Percentiles rank a stretch among this genome's conserved stretches.
phyloP scores from a whole-genome alignment of 2,113 vertebrate species.

The Podarcis cretensis region DNA sequence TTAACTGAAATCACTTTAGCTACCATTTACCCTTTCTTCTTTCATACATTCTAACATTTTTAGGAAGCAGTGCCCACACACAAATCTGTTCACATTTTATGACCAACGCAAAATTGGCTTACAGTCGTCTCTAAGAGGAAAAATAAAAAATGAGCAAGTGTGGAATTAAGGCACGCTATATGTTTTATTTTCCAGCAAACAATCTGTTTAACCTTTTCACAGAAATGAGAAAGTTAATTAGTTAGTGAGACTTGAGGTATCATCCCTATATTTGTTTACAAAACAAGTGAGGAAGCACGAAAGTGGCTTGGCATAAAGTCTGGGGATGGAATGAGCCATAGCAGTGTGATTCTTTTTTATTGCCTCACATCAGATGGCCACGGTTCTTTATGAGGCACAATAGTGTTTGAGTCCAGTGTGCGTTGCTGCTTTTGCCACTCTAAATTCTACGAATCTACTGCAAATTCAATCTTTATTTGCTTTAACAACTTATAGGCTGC shows the following conservation, averaged over 20 bases:
- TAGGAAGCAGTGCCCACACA: slow-evolving; percentile 17
- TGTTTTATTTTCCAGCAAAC: slow-evolving; percentile 65
- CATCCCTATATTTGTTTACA: slow-evolving; percentile 63
- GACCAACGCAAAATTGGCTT: slow-evolving; percentile 48
- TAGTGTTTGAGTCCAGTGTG: slow-evolving; percentile 4
- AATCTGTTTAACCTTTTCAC: slow-evolving; percentile 63
- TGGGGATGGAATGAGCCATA: slow-evolving; percentile 37
- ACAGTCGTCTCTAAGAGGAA: slow-evolving; percentile 56
- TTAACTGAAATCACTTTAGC: slow-evolving; percentile 74
- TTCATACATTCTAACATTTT: slow-evolving; percentile 56
- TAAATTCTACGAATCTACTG: slow-evolving; percentile 15
- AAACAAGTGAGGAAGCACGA: slow-evolving; percentile 63
- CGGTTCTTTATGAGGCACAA: slow-evolving; percentile 36
- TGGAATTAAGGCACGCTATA: slow-evolving; percentile 34
- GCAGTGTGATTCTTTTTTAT: slow-evolving; percentile 24
- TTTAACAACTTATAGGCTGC: too few relatives aligned
- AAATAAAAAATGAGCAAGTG: slow-evolving; percentile 56
- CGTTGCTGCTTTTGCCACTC: slow-evolving; percentile 16
- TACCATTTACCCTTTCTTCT: slow-evolving; percentile 75
- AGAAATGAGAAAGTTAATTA: slow-evolving; percentile 71
- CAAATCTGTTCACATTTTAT: slow-evolving; percentile 61
- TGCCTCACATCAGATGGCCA: slow-evolving; percentile 31
- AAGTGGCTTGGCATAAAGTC: slow-evolving; percentile 60
- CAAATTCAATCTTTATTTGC: background rate
- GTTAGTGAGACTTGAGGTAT: slow-evolving; percentile 68